Conservation (phyloP, 2,888 invertebrate species). For the Tribolium freemani region DNA sequence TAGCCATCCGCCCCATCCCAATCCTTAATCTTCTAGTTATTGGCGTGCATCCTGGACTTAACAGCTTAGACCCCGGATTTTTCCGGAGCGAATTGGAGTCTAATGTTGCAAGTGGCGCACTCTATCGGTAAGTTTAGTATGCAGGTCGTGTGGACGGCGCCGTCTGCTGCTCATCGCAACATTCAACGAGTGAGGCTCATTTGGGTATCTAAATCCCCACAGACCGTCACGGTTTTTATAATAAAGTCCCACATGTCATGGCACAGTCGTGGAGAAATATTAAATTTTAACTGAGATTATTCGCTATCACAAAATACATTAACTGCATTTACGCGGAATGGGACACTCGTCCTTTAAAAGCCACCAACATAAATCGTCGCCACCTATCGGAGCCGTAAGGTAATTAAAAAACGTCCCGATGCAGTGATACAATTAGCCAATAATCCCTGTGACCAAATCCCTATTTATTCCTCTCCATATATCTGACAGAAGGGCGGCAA, state of each 20-base stretch:
- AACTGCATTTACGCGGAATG: constrained; percentile 34
- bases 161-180: constrained; percentile 64
- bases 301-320: constrained; percentile 49
- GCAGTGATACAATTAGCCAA: constrained; percentile 63
- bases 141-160: constrained; percentile 59
- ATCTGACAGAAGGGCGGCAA: constrained; percentile 63
- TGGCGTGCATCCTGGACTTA: constrained; percentile 10
- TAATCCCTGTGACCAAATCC: constrained; percentile 63
- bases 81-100: constrained; percentile 52
- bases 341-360: constrained; percentile 3
- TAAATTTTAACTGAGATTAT: constrained; percentile 9
- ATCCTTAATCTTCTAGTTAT: constrained; percentile 39
- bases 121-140: constrained; percentile 58
- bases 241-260: constrained; percentile 16
- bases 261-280: constrained; percentile 7
- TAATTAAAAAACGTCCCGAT: constrained; percentile 60
- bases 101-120: constrained; percentile 53
- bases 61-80: constrained; percentile 33
- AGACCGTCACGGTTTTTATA: constrained; percentile 34
- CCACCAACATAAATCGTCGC: constrained; percentile 24
- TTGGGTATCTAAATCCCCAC: constrained; percentile 49
- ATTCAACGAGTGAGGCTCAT: constrained; percentile 53
- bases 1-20: constrained; percentile 1
- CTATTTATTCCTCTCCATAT: constrained; percentile 64
- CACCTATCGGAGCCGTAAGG: constrained; percentile 28